These are phyloP conservation scores for Coregonus clupeaformis DNA, from an alignment of 2,113 vertebrate genomes.

Conservation along the genomic window DNA sequence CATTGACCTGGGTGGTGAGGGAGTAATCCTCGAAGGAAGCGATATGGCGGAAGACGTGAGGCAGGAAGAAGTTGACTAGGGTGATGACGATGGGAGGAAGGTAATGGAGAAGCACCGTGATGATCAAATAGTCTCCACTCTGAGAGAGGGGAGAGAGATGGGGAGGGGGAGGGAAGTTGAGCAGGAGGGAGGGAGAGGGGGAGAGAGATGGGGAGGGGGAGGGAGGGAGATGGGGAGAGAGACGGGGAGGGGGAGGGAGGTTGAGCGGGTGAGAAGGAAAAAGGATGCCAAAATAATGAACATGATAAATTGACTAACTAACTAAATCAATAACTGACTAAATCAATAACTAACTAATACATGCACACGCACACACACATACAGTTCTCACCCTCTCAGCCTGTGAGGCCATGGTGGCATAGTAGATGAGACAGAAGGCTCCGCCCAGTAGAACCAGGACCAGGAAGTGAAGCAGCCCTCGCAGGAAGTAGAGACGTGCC, in stretches of 20 bases:
- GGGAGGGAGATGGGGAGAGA: too few species aligned
- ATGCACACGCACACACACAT: neutral
- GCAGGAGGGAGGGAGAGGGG: too few species aligned
- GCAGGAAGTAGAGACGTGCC: conserved; percentile 61
- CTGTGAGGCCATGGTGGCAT: conserved; percentile 60
- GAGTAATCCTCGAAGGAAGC: conserved; percentile 80
- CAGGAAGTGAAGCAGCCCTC: conserved; percentile 71
- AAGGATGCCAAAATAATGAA: too few species aligned
- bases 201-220: too few species aligned
- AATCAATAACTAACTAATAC: too few species aligned
- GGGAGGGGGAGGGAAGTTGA: conserved; percentile 1
- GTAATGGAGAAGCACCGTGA: conserved; percentile 71
- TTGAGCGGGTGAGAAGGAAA: too few species aligned
- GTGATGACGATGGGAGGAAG: conserved; percentile 79
- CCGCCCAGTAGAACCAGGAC: conserved; percentile 70
- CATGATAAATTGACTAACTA: too few species aligned
- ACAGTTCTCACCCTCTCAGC: neutral
- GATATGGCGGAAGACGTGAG: conserved; percentile 75
- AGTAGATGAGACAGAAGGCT: conserved; percentile 75
- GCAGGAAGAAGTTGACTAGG: conserved; percentile 77
- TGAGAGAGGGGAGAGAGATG: conserved; percentile 3
- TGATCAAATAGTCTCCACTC: neutral
- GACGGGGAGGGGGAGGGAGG: too few species aligned
- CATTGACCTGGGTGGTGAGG: conserved; percentile 78
- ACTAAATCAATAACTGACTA: too few species aligned